A percentile compares a stretch with the other conserved stretches of the same genome.
These are phyloP conservation scores for Serilophus lunatus DNA, from an alignment of 2,113 vertebrate species.

Conservation along the genomic window DNA sequence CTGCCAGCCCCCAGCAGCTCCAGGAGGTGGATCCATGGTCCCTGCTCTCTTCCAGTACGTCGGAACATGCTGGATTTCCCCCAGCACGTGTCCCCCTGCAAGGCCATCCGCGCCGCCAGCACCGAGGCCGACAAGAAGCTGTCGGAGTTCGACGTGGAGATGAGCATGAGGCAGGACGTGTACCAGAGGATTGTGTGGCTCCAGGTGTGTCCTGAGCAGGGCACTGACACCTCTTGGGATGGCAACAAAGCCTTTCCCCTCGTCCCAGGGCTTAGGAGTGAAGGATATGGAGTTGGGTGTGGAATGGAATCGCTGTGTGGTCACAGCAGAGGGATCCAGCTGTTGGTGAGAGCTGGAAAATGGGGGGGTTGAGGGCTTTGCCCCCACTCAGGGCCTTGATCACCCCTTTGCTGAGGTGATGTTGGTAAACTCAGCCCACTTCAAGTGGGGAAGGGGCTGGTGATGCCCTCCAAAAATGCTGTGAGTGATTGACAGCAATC, in stretches of 20 bases:
- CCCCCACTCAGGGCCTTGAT: accelerated
- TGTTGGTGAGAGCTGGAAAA: background rate
- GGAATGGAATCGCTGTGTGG: accelerated
- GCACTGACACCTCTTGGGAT: no score
- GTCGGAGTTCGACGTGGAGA: conserved; percentile 96
- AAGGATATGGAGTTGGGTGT: accelerated
- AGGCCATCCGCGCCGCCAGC: conserved; percentile 86
- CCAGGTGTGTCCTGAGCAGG: conserved; percentile 71
- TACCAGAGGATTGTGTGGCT: conserved; percentile 90
- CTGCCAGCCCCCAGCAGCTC: background rate
- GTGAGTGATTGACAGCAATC: accelerated
- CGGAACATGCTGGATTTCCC: conserved; percentile 95
- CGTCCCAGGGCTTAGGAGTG: background rate
- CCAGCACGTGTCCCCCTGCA: conserved; percentile 89
- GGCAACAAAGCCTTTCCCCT: accelerated
- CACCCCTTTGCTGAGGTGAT: background rate
- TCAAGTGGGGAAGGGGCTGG: accelerated
- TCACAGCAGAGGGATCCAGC: accelerated
- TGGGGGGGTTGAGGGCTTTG: background rate
- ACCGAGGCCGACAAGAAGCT: conserved; percentile 93
- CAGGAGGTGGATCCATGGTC: accelerated
- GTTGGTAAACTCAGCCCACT: background rate
- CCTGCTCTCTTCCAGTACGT: conserved; percentile 73
- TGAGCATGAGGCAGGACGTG: conserved; percentile 97
- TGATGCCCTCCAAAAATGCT: accelerated